Conservation (phyloP, 1,140 invertebrate species). For the Drosophila hydei region DNA sequence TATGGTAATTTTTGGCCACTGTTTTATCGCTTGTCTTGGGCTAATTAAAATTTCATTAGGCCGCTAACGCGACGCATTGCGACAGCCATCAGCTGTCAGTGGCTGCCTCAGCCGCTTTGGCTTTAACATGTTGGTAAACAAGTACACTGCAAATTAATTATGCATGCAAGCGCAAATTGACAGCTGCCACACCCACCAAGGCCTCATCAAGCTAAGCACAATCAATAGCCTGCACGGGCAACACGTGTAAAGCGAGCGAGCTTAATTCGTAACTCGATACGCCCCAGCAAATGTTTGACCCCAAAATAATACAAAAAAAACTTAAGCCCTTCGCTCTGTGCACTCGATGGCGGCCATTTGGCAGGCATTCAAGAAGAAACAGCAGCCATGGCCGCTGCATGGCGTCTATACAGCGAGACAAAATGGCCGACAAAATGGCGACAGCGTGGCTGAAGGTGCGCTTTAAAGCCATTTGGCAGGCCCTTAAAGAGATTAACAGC, state of each 20-base stretch:
- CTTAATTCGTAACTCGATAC: conserved; percentile 41
- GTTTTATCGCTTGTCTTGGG: conserved; percentile 76
- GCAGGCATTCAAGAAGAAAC: conserved; percentile 64
- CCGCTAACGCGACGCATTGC: conserved; percentile 52
- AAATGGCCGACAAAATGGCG: conserved; percentile 68
- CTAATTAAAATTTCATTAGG: conserved; percentile 80
- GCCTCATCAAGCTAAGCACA: conserved; percentile 36
- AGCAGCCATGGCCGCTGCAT: conserved; percentile 50
- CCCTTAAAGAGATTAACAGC: conserved; percentile 19
- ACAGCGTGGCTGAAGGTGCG: conserved; percentile 24
- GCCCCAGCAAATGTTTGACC: conserved; percentile 38
- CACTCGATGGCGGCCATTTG: conserved; percentile 52
- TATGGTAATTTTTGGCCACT: conserved; percentile 64
- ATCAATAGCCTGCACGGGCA: conserved; percentile 51
- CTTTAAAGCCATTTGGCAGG: conserved; percentile 33
- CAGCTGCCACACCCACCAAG: conserved; percentile 59
- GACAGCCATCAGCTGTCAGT: conserved; percentile 23
- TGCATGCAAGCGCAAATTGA: conserved; percentile 66
- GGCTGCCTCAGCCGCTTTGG: background rate
- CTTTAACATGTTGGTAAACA: conserved; percentile 43
- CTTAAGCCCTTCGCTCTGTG: conserved; percentile 5
- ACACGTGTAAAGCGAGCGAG: conserved; percentile 27
- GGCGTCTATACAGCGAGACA: conserved; percentile 69
- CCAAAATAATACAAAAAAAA: background rate
- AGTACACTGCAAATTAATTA: conserved; percentile 62